A percentile compares a stretch with the other conserved stretches of the same genome.
These are phyloP conservation scores for Sternotherus odoratus DNA, from an alignment of 2,797 vertebrate genomes.

Conservation along the genomic window DNA sequence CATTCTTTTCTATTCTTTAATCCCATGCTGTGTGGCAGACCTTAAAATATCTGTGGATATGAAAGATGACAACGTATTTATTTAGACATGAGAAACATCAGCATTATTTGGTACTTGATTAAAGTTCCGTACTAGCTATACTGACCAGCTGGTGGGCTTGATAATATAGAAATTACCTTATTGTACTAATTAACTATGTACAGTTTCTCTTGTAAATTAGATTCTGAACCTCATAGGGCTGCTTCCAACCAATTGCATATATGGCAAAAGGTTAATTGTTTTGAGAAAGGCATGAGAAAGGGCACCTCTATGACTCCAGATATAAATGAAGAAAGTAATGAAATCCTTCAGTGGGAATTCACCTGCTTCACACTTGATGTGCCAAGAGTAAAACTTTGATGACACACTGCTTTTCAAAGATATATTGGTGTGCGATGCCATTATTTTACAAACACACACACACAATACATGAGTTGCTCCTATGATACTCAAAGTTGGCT, in stretches of 20 bases:
- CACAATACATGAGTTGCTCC: background rate
- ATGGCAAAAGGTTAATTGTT: slow-evolving; percentile 80
- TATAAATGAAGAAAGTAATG: slow-evolving; percentile 73
- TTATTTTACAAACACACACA: too few relatives aligned
- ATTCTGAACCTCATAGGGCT: slow-evolving; percentile 69
- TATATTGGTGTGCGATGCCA: background rate
- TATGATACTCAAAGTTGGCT: background rate
- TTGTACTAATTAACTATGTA: slow-evolving; percentile 78
- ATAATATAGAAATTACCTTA: slow-evolving; percentile 72
- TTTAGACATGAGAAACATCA: background rate
- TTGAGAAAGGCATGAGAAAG: slow-evolving; percentile 78
- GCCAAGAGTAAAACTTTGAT: slow-evolving; percentile 8
- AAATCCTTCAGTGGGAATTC: slow-evolving; percentile 66
- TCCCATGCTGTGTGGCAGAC: background rate
- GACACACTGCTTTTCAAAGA: background rate
- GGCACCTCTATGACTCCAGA: slow-evolving; percentile 60
- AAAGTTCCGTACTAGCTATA: slow-evolving; percentile 37
- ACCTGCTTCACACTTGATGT: slow-evolving; percentile 21
- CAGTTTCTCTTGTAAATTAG: slow-evolving; percentile 72
- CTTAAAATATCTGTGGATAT: background rate
- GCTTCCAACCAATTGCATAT: slow-evolving; percentile 72
- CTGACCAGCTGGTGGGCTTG: slow-evolving; percentile 47
- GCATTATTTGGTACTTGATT: slow-evolving; percentile 45
- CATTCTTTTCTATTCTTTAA: background rate
- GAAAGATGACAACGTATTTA: background rate